A percentile compares a stretch with the other conserved stretches of the same genome.
These are phyloP conservation scores for Delia radicum DNA, from an alignment of 1,140 invertebrate species.

Conservation along the genomic window DNA sequence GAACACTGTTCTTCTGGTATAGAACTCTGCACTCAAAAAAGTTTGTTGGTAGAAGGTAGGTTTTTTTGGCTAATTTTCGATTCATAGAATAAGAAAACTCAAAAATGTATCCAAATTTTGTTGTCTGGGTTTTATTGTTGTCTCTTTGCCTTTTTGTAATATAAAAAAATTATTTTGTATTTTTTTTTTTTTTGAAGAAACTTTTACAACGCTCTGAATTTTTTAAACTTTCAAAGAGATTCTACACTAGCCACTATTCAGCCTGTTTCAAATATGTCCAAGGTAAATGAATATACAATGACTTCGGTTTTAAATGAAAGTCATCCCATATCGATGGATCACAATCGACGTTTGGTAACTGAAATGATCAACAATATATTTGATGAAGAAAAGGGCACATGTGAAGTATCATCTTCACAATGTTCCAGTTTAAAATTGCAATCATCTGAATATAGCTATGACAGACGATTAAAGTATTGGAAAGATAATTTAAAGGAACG, in stretches of 20 bases:
- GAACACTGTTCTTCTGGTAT: no score
- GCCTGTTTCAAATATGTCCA: neutral
- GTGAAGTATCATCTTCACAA: conserved; percentile 17
- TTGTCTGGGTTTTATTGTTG: no score
- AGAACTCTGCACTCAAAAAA: no score
- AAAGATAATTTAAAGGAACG: conserved; percentile 36
- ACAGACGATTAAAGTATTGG: conserved; percentile 41
- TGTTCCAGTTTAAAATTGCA: conserved; percentile 29
- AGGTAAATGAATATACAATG: conserved; percentile 6
- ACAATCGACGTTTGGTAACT: conserved; percentile 29
- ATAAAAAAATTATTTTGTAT: no score
- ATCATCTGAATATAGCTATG: conserved; percentile 34
- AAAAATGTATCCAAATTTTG: no score
- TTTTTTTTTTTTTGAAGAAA: no score
- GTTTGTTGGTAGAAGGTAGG: no score
- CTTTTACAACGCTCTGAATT: no score
- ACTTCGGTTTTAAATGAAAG: neutral
- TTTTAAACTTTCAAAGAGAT: no score
- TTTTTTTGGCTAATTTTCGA: no score
- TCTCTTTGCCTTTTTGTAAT: no score
- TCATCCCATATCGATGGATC: neutral
- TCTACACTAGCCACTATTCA: neutral
- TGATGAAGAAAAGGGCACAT: neutral
- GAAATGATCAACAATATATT: conserved; percentile 36
- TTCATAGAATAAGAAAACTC: no score